Percentiles rank a stretch among this genome's conserved stretches.
phyloP scores from a whole-genome alignment of 2,113 vertebrate species.

The Caracal caracal region DNA sequence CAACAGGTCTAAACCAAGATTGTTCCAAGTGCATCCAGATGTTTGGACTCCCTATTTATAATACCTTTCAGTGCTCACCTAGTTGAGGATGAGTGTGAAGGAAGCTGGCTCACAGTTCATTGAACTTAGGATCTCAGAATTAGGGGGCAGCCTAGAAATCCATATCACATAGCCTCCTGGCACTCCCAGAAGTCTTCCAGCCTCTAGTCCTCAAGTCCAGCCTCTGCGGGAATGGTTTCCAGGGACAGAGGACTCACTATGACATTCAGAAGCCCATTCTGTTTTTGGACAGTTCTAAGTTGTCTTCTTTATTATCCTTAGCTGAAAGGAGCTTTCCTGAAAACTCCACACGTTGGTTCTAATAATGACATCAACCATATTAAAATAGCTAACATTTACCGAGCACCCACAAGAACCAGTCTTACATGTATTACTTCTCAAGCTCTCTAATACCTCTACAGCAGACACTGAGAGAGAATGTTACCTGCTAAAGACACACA shows the following conservation, averaged over 20 bases:
- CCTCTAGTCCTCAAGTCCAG: background rate
- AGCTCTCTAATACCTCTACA: background rate
- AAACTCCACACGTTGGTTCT: background rate
- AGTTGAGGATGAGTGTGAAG: background rate
- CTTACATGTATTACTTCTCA: background rate
- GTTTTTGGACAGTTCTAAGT: background rate
- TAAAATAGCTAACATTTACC: background rate
- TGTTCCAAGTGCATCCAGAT: background rate
- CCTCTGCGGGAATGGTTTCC: background rate
- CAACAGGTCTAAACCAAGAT: background rate
- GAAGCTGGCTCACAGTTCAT: background rate
- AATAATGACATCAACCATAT: background rate
- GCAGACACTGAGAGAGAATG: background rate
- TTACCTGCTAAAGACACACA: background rate
- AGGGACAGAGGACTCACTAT: background rate
- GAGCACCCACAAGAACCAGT: background rate
- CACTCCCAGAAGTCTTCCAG: background rate
- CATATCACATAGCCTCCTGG: background rate
- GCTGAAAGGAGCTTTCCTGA: constrained; percentile 29
- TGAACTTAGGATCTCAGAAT: background rate
- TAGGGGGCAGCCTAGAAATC: background rate
- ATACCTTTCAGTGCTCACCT: background rate
- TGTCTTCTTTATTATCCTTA: constrained; percentile 30
- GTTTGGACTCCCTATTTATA: background rate
- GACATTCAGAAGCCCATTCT: constrained; percentile 10